Evolutionary conservation across 1,140 invertebrate species (phyloP), one percentile per base, ranked within the genome.

Genomic region (Batillaria attramentaria): DNA sequence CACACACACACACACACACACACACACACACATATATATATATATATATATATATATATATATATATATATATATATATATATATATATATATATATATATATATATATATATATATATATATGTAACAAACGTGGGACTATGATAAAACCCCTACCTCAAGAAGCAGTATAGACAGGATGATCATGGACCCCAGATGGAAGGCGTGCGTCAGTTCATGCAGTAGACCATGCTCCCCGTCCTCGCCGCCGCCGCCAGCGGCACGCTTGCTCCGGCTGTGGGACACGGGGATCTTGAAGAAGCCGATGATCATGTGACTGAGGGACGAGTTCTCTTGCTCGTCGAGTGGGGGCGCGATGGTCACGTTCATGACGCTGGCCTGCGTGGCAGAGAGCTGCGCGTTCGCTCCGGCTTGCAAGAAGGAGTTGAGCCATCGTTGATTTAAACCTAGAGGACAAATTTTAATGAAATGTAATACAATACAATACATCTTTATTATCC

Each of bases 131-230:
- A 50, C 16, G 37, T 31, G 18, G 31, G 35, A 42, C 62, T 18
- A 66, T 33, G 20, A 4, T n/a, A 43, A 74, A 4, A 81, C n/a
- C 42, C 70, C 77, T 81, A 87, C 86, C 84, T 87, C 85, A 43
- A 89, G 69, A 8, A 89, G 77, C 4, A 89, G 78, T 33, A 85
- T 72, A 13, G 88, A 88, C 20, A 89, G 72, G 57, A 89, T 88
- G 28, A 85, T 84, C 83, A 89, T 81, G 54, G 86, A 87, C 8
- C 84, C 85, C 1, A 89, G 76, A 78, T 89, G 88, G 75, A 89
- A 89, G 8, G 84, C 81, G 72, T 89, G 88, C 0, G 87, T 89
- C n/a, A 89, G 72, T 35, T 87, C 85, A 24, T 87, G 81, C 2
- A 88, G 81, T 13, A 87, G 72, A 3, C 60, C 74, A 46, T 84